Evolutionary conservation across 2,797 vertebrate genomes (phyloP).

Genomic region (Lepidocolaptes lacrymiger): DNA sequence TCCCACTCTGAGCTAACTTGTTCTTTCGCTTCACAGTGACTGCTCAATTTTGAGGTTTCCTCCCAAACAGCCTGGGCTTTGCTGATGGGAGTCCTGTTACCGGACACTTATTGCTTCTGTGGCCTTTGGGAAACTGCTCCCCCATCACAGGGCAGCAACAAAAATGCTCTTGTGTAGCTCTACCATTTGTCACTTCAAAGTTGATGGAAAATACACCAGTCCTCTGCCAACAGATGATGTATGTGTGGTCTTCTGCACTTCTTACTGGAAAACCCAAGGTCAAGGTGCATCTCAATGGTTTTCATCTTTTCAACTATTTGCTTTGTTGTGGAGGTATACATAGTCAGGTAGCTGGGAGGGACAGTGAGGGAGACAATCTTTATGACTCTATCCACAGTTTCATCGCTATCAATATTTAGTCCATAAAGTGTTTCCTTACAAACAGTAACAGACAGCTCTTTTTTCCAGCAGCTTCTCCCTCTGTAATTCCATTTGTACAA

Average conservation of each 20-base stretch:
- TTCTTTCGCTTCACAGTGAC: background rate
- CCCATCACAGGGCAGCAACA: background rate
- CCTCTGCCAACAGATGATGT: background rate
- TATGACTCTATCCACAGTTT: background rate
- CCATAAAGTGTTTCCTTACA: background rate
- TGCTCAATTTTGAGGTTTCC: background rate
- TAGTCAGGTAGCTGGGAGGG: background rate
- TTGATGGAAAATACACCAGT: background rate
- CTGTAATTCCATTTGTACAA: background rate
- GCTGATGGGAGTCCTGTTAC: background rate
- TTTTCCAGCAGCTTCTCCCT: background rate
- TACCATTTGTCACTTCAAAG: background rate
- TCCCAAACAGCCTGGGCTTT: background rate
- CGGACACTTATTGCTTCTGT: background rate
- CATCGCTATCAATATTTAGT: background rate
- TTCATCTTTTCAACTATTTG: background rate
- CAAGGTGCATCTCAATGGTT: background rate
- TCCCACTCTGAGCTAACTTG: fast-evolving
- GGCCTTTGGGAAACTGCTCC: background rate
- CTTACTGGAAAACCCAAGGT: background rate
- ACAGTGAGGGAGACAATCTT: background rate
- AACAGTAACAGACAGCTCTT: background rate
- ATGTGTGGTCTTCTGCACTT: background rate
- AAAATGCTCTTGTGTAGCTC: background rate
- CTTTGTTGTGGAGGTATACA: background rate